Conservation (phyloP, 37 sponge, comb jelly and placozoan species). For the Haliclona indistincta region DNA sequence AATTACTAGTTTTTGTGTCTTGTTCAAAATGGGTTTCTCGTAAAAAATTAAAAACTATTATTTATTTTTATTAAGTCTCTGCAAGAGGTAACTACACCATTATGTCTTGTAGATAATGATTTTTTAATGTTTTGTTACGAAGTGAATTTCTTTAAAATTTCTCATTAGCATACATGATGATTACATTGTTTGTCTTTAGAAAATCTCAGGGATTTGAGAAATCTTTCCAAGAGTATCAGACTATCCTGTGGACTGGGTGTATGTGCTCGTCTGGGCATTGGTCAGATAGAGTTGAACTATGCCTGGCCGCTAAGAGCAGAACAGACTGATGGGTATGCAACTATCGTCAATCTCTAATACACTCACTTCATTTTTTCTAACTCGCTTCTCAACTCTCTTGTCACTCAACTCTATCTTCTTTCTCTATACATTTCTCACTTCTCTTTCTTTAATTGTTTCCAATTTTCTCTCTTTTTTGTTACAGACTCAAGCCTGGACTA, state of each 20-base stretch:
- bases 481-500: conserved; percentile 69
- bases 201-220: not conserved
- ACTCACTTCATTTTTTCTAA: not conserved
- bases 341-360: not conserved
- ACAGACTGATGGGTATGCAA: conserved; percentile 57
- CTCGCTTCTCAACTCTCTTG: not conserved
- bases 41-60: too few species aligned
- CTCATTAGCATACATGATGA: too few species aligned
- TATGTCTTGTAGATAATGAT: too few species aligned
- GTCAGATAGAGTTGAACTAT: conserved; percentile 76
- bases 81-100: too few species aligned
- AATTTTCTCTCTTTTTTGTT: not conserved
- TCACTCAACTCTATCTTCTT: not conserved
- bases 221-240: conserved; percentile 17
- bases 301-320: conserved; percentile 50
- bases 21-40: too few species aligned
- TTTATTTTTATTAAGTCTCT: too few species aligned
- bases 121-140: too few species aligned
- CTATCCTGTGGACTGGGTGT: conserved; percentile 64
- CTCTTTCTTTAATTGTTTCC: not conserved
- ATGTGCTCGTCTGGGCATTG: conserved; percentile 44
- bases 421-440: not conserved
- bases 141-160: too few species aligned
- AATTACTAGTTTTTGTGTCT: too few species aligned
- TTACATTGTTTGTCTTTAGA: too few species aligned